These are phyloP conservation scores for Cyrtodaria siliqua DNA, from an alignment of 2,888 invertebrate species.

Conservation along the genomic window DNA sequence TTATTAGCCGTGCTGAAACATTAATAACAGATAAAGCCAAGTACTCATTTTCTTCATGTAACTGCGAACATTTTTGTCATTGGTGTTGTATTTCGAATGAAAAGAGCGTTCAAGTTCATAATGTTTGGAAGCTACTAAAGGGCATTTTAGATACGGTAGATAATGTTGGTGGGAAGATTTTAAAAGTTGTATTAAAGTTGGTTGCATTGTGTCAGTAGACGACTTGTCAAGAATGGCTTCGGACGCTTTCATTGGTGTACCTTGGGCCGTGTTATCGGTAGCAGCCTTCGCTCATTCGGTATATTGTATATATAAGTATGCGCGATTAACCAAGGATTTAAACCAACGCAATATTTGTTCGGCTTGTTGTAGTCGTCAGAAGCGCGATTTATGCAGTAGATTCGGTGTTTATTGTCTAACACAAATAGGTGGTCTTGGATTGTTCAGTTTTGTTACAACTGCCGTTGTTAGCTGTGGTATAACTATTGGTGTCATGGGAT, in stretches of 20 bases:
- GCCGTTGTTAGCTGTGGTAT: constrained; percentile 9
- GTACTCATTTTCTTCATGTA: constrained; percentile 5
- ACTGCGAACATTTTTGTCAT: constrained; percentile 49
- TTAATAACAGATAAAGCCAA: not conserved
- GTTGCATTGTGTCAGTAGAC: constrained; percentile 19
- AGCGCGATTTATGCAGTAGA: constrained; percentile 26
- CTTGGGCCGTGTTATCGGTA: constrained; percentile 18
- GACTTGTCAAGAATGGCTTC: constrained; percentile 19
- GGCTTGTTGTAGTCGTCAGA: constrained; percentile 20
- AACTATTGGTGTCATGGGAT: constrained; percentile 7
- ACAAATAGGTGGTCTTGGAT: constrained; percentile 28
- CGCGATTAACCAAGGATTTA: constrained; percentile 7
- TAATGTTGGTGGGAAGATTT: constrained; percentile 25
- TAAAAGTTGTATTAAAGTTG: constrained; percentile 15
- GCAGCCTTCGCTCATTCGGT: constrained; percentile 17
- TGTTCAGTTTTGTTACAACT: constrained; percentile 21
- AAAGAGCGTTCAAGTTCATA: too few species aligned
- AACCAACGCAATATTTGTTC: constrained; percentile 19
- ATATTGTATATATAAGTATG: constrained; percentile 28
- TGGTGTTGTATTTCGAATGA: constrained; percentile 28
- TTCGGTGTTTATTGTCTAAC: constrained; percentile 19
- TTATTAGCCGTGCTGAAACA: constrained; percentile 30
- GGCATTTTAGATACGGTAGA: constrained; percentile 2
- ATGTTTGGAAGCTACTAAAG: too few species aligned
- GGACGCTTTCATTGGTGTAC: not conserved